These are phyloP conservation scores for Megamerina dolium DNA, from an alignment of 2,888 invertebrate species.

Conservation along the genomic window DNA sequence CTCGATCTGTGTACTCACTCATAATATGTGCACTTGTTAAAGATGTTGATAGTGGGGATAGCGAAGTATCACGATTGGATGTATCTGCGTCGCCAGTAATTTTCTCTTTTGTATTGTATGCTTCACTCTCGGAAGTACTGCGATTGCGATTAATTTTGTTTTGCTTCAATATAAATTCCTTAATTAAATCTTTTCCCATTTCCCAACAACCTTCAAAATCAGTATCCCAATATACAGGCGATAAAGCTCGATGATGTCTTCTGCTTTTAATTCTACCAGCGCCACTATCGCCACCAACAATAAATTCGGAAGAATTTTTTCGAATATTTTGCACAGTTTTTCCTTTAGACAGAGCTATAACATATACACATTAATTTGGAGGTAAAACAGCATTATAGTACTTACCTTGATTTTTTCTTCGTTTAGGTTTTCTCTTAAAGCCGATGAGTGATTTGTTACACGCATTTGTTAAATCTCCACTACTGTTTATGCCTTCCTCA, in stretches of 20 bases:
- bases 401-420: conserved; percentile 39
- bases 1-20: no score
- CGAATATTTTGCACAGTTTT: conserved; percentile 29
- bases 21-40: no score
- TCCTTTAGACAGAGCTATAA: conserved; percentile 32
- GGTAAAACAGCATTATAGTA: neutral
- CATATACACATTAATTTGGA: neutral
- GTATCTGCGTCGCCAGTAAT: neutral
- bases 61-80: neutral
- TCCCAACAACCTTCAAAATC: conserved; percentile 45
- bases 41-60: neutral
- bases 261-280: neutral
- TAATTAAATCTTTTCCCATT: conserved; percentile 43
- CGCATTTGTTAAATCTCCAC: conserved; percentile 4
- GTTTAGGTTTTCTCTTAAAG: conserved; percentile 38
- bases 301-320: conserved; percentile 24
- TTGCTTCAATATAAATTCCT: conserved; percentile 38
- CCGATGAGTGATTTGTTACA: no score
- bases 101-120: conserved; percentile 19
- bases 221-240: conserved; percentile 39
- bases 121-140: conserved; percentile 34
- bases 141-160: conserved; percentile 36
- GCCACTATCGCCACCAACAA: conserved; percentile 9
- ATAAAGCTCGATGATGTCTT: conserved; percentile 24
- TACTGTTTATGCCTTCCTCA: conserved; percentile 5